phyloP scores from a whole-genome alignment of 2,888 invertebrate species.

The Dastarcus helophoroides region DNA sequence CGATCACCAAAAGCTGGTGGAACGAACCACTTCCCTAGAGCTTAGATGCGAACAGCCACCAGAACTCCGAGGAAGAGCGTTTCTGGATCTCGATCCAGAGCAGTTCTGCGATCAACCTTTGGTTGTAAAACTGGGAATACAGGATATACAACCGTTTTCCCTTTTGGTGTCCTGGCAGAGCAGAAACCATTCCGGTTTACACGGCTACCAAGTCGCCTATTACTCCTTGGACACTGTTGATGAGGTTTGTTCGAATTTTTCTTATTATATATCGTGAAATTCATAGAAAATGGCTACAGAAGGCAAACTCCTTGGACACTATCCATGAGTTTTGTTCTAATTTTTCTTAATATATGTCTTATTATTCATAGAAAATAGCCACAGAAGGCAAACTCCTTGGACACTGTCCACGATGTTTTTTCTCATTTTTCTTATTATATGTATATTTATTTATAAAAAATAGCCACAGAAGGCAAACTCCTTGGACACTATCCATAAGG shows the following conservation, averaged over 20 bases:
- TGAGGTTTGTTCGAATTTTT: conserved; percentile 37
- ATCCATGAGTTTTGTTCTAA: too few relatives aligned
- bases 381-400: too few relatives aligned
- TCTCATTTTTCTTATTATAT: too few relatives aligned
- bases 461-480: too few relatives aligned
- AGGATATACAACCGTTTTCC: conserved; percentile 79
- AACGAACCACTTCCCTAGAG: conserved; percentile 43
- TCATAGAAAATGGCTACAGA: too few relatives aligned
- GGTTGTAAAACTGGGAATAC: conserved; percentile 72
- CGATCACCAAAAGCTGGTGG: conserved; percentile 69
- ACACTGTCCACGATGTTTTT: too few relatives aligned
- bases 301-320: too few relatives aligned
- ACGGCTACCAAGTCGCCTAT: conserved; percentile 77
- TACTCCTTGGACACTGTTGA: conserved; percentile 54
- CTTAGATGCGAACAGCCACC: conserved; percentile 76
- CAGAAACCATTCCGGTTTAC: conserved; percentile 72
- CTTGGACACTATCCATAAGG: too few relatives aligned
- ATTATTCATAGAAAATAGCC: too few relatives aligned
- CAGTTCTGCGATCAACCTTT: conserved; percentile 77
- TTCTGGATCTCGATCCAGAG: conserved; percentile 67
- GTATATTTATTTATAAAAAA: too few relatives aligned
- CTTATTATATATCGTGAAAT: too few relatives aligned
- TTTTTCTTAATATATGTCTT: too few relatives aligned
- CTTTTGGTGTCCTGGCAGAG: conserved; percentile 84
- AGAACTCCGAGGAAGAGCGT: conserved; percentile 61